phyloP scores from a whole-genome alignment of 2,888 invertebrate species.

The Pseudococcus viburni region DNA sequence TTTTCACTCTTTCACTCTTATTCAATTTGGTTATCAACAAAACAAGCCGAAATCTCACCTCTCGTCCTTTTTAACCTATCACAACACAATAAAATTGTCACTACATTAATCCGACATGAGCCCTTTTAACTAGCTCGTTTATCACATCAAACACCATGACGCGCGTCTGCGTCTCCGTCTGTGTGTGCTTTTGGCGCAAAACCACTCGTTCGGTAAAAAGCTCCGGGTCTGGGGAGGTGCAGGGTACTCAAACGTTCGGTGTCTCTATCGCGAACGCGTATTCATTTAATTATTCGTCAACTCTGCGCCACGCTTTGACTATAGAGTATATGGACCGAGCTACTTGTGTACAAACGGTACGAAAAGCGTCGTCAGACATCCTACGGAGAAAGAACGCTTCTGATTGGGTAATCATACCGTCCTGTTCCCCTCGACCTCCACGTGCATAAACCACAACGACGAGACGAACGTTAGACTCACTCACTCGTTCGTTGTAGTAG shows the following conservation, averaged over 20 bases:
- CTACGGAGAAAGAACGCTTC: no score
- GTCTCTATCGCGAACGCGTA: not conserved
- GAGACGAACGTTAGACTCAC: no score
- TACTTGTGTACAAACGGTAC: no score
- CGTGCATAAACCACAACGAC: no score
- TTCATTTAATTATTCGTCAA: conserved; percentile 42
- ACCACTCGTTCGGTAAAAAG: conserved; percentile 11
- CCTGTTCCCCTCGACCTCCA: no score
- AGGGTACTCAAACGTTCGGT: not conserved
- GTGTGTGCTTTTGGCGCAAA: conserved; percentile 6
- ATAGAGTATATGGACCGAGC: no score
- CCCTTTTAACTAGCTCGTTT: conserved; percentile 44
- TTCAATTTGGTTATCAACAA: not conserved
- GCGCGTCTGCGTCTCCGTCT: not conserved
- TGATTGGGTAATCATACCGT: no score
- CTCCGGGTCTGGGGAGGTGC: not conserved
- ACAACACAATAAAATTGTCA: conserved; percentile 47
- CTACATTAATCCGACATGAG: conserved; percentile 44
- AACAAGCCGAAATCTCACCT: not conserved
- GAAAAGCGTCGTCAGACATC: no score
- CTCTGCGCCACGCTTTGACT: not conserved
- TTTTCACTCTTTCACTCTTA: not conserved
- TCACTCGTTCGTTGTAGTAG: no score
- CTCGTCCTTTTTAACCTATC: conserved; percentile 6
- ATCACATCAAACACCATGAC: conserved; percentile 23